phyloP scores from a whole-genome alignment of 2,888 invertebrate genomes.

The Lycocerus yunnanus region DNA sequence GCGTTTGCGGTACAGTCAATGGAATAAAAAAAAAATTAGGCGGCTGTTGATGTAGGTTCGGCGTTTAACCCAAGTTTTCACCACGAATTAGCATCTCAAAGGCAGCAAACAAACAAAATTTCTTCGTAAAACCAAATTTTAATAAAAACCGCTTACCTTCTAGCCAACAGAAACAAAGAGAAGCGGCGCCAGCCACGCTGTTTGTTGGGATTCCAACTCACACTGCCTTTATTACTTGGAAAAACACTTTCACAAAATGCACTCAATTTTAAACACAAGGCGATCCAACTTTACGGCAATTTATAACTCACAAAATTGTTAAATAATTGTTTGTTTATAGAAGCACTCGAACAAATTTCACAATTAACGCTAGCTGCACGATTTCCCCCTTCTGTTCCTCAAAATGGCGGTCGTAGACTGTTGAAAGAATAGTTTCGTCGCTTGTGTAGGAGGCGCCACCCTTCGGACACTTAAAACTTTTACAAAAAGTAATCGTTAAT shows the following conservation, averaged over 20 bases:
- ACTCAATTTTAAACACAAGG: slow-evolving; percentile 43
- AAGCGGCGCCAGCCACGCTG: slow-evolving; percentile 57
- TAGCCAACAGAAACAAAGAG: slow-evolving; percentile 56
- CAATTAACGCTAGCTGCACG: slow-evolving; percentile 53
- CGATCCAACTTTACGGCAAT: slow-evolving; percentile 40
- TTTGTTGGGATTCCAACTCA: slow-evolving; percentile 47
- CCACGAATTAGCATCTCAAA: neutral
- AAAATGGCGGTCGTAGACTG: slow-evolving; percentile 55
- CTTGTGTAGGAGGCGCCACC: slow-evolving; percentile 41
- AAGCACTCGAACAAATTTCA: slow-evolving; percentile 53
- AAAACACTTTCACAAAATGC: slow-evolving; percentile 47
- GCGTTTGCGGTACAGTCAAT: neutral
- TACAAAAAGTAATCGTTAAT: slow-evolving; percentile 4
- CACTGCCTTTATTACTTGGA: slow-evolving; percentile 47
- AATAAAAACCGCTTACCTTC: slow-evolving; percentile 50
- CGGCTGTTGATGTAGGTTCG: slow-evolving; percentile 17
- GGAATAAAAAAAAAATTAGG: slow-evolving; percentile 9
- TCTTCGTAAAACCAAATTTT: neutral
- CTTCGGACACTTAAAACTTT: slow-evolving; percentile 29
- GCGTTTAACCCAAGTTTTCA: slow-evolving; percentile 3
- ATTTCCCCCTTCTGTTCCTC: slow-evolving; percentile 55
- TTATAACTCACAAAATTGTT: slow-evolving; percentile 44
- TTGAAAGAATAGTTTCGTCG: slow-evolving; percentile 46
- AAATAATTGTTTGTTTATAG: slow-evolving; percentile 48
- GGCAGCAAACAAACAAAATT: neutral